Evolutionary conservation across 2,888 invertebrate genomes (phyloP).

Genomic region (Eucera pruinosa): DNA sequence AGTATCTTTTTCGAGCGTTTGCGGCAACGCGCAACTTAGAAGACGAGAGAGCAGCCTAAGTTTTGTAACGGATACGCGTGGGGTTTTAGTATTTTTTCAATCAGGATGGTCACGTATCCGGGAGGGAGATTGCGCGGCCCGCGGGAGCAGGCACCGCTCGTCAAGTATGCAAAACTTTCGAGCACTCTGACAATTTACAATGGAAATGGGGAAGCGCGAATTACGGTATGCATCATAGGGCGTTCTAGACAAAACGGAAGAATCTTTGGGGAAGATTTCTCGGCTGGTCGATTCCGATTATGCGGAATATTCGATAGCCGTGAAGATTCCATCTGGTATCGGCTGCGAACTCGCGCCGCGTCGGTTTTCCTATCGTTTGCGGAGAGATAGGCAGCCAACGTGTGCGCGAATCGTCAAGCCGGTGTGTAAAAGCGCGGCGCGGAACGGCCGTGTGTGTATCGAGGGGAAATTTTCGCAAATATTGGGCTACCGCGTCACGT

Average conservation of each 20-base stretch:
- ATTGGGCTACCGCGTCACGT: slow-evolving; percentile 37
- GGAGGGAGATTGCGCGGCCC: slow-evolving; percentile 19
- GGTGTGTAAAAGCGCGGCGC: slow-evolving; percentile 12
- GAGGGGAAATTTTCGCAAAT: slow-evolving; percentile 47
- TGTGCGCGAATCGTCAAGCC: too few relatives aligned
- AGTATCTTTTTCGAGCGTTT: too few relatives aligned
- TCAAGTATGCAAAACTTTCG: slow-evolving; percentile 75
- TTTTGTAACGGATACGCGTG: too few relatives aligned
- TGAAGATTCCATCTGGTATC: slow-evolving; percentile 35
- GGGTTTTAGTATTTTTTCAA: slow-evolving; percentile 39
- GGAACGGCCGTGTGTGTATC: slow-evolving; percentile 10
- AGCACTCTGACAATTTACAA: slow-evolving; percentile 69
- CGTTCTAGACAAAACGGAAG: slow-evolving; percentile 14
- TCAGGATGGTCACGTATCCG: slow-evolving; percentile 20
- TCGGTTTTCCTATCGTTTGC: not conserved
- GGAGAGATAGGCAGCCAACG: not conserved
- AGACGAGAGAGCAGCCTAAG: too few relatives aligned
- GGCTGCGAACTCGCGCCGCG: not conserved
- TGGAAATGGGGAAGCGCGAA: slow-evolving; percentile 66
- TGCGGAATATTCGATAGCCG: slow-evolving; percentile 44
- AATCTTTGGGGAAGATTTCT: slow-evolving; percentile 41
- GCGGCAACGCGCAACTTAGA: too few relatives aligned
- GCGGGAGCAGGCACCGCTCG: slow-evolving; percentile 47
- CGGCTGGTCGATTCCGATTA: slow-evolving; percentile 37
- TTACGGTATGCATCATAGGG: slow-evolving; percentile 28